A percentile compares a stretch with the other conserved stretches of the same genome.
Conservation (phyloP, 2,113 vertebrate genomes). For the Pelobates fuscus region DNA sequence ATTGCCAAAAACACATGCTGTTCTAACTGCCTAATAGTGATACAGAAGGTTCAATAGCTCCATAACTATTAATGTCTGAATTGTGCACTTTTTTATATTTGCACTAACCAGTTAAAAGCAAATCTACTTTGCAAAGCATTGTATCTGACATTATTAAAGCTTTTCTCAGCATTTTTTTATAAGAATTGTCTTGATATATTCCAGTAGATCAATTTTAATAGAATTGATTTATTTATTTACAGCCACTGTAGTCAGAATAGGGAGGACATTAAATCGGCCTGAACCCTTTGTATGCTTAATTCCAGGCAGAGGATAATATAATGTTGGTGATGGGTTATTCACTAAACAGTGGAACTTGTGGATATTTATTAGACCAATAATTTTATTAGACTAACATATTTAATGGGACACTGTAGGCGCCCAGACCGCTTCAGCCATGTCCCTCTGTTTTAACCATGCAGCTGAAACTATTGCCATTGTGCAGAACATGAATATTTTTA, state of each 20-base stretch:
- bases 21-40: neutral
- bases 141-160: neutral
- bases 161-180: neutral
- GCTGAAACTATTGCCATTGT: too few species aligned
- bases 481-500: too few species aligned
- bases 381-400: too few species aligned
- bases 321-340: too few species aligned
- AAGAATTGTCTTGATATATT: neutral
- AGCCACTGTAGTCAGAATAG: neutral
- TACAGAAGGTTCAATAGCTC: neutral
- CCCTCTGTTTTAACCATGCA: too few species aligned
- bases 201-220: slow-evolving; percentile 8
- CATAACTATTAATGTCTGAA: neutral
- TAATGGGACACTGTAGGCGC: too few species aligned
- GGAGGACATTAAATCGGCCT: neutral
- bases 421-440: too few species aligned
- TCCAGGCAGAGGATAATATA: neutral
- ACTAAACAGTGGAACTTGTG: too few species aligned
- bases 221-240: slow-evolving; percentile 6
- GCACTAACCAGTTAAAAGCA: neutral
- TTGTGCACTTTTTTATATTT: neutral
- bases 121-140: slow-evolving; percentile 3
- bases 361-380: too few species aligned
- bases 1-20: neutral
- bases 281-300: neutral